Percentiles rank a stretch among this genome's conserved stretches.
phyloP scores from a whole-genome alignment of 2,113 vertebrate species.

The Hippocampus barbouri region DNA sequence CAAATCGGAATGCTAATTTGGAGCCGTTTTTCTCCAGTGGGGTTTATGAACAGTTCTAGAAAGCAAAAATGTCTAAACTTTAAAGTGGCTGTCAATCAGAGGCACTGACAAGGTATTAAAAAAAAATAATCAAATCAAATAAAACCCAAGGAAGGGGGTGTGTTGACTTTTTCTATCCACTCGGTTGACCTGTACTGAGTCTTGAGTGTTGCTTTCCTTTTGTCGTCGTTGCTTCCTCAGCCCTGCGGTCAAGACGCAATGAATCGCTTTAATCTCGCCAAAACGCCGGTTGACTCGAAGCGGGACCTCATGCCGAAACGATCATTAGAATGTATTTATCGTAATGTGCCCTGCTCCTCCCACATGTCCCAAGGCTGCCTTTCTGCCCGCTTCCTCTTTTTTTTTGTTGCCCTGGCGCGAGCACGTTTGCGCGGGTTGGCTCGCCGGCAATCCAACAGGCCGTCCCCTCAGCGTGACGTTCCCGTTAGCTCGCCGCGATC shows the following conservation, averaged over 20 bases:
- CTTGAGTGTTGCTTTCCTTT: neutral
- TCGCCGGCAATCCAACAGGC: neutral
- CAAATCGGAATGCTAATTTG: too few species aligned
- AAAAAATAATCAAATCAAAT: too few species aligned
- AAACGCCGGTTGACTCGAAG: neutral
- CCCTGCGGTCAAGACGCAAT: neutral
- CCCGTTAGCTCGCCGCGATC: neutral
- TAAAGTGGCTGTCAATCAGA: too few species aligned
- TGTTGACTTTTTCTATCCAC: too few species aligned
- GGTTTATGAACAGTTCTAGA: too few species aligned
- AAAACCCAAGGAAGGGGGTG: too few species aligned
- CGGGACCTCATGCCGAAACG: neutral
- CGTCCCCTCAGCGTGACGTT: neutral
- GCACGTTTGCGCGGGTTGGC: neutral
- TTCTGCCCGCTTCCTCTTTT: neutral
- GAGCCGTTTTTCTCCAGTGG: too few species aligned
- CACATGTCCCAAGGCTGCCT: neutral
- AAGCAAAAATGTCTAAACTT: too few species aligned
- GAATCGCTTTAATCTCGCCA: neutral
- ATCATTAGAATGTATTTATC: neutral
- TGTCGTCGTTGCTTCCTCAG: neutral
- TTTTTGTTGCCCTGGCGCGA: neutral
- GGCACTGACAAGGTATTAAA: too few species aligned
- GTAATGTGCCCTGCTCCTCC: neutral
- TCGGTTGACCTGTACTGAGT: too few species aligned